phyloP scores from a whole-genome alignment of 2,113 vertebrate species.

The Cathartes aura region DNA sequence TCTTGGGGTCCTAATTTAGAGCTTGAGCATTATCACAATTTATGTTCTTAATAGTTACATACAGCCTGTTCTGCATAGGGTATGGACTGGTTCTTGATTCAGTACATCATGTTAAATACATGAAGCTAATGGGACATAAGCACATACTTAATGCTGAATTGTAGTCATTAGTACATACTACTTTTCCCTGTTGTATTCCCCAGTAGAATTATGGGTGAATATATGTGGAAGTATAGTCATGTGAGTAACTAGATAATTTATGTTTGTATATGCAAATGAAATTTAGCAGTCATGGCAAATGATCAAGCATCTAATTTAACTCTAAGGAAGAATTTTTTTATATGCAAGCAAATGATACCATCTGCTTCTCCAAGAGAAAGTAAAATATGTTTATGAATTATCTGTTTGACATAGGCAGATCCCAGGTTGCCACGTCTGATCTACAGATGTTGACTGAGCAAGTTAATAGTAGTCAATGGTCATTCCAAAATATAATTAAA shows the following conservation, averaged over 20 bases:
- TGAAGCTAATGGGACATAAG: not conserved
- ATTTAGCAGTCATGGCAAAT: not conserved
- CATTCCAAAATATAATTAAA: not conserved
- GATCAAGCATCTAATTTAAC: not conserved
- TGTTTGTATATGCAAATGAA: not conserved
- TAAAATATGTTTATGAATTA: not conserved
- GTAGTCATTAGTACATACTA: not conserved
- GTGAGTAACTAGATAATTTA: not conserved
- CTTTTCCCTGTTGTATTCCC: not conserved
- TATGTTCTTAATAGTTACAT: not conserved
- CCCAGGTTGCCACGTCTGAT: not conserved
- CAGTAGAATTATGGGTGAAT: not conserved
- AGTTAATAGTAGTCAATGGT: not conserved
- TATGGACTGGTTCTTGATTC: not conserved
- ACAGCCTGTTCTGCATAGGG: not conserved
- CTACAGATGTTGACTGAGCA: not conserved
- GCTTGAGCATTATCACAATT: not conserved
- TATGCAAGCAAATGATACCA: not conserved
- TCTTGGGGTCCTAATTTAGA: not conserved
- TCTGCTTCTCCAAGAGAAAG: not conserved
- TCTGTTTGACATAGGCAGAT: not conserved
- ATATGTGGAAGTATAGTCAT: not conserved
- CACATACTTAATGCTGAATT: not conserved
- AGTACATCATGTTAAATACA: not conserved
- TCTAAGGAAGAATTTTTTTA: not conserved